phyloP scores from a whole-genome alignment of 1,140 invertebrate species.

The Hylaeus anthracinus region DNA sequence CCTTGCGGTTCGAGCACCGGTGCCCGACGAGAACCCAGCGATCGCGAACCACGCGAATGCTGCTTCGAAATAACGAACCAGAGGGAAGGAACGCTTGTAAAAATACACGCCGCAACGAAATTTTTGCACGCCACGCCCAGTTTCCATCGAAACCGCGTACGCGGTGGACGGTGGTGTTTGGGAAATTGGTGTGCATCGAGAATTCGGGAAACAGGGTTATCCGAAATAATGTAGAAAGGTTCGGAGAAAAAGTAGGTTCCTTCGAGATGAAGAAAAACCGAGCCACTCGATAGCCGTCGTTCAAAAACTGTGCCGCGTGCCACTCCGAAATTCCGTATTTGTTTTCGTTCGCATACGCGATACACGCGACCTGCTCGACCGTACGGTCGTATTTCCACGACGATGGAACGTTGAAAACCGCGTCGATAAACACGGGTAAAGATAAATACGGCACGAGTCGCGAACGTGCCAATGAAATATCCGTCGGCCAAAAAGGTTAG shows the following conservation, averaged over 20 bases:
- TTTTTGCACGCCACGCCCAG: constrained; percentile 42
- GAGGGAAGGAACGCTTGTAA: neutral
- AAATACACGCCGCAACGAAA: neutral
- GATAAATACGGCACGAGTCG: too few relatives aligned
- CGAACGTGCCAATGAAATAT: too few relatives aligned
- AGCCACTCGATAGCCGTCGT: too few relatives aligned
- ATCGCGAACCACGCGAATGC: neutral
- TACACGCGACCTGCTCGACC: neutral
- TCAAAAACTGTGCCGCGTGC: too few relatives aligned
- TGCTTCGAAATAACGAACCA: neutral
- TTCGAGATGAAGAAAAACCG: neutral
- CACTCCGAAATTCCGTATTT: neutral
- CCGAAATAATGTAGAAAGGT: neutral
- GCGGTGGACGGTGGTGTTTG: neutral
- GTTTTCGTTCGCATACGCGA: neutral
- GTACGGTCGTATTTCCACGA: too few relatives aligned
- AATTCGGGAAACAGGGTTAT: too few relatives aligned
- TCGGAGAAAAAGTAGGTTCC: neutral
- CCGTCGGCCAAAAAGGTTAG: neutral
- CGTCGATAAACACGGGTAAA: neutral
- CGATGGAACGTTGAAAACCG: too few relatives aligned
- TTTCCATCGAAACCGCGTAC: neutral
- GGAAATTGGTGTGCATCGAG: neutral
- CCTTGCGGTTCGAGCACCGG: too few relatives aligned
- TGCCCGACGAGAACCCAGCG: too few relatives aligned